Evolutionary conservation across 92 coral and sea anemone genomes (phyloP).

Genomic region (Meandrina meandrites): DNA sequence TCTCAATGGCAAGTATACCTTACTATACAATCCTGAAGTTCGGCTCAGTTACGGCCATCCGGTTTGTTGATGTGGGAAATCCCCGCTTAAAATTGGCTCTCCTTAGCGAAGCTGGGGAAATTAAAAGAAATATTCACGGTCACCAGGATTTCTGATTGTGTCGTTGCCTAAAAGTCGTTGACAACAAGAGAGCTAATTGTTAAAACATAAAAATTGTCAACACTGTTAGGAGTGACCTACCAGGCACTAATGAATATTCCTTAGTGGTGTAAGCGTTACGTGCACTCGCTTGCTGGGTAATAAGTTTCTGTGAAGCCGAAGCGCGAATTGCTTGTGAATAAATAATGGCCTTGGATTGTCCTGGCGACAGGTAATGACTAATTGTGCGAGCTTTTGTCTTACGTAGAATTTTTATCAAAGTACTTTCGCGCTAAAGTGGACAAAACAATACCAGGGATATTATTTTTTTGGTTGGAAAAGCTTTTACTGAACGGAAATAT

Average conservation of each 20-base stretch:
- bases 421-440: background rate
- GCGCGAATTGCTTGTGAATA: constrained; percentile 35
- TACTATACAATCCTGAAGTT: constrained; percentile 13
- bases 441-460: constrained; percentile 14
- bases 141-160: background rate
- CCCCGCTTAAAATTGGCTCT: constrained; percentile 4
- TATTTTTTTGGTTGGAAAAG: background rate
- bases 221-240: constrained; percentile 1
- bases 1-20: constrained; percentile 7
- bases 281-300: constrained; percentile 19
- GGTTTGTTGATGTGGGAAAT: background rate
- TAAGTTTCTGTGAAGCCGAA: constrained; percentile 5
- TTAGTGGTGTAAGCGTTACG: background rate
- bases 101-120: background rate
- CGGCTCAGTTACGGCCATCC: constrained; percentile 4
- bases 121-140: background rate
- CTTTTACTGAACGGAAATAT: background rate
- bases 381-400: constrained; percentile 25
- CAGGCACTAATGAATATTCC: constrained; percentile 16
- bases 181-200: background rate
- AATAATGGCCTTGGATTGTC: constrained; percentile 24
- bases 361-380: constrained; percentile 3
- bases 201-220: constrained; percentile 13
- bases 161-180: background rate
- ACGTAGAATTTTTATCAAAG: background rate